Evolutionary conservation across 1,140 invertebrate genomes (phyloP).

Genomic region (Phortica variegata): DNA sequence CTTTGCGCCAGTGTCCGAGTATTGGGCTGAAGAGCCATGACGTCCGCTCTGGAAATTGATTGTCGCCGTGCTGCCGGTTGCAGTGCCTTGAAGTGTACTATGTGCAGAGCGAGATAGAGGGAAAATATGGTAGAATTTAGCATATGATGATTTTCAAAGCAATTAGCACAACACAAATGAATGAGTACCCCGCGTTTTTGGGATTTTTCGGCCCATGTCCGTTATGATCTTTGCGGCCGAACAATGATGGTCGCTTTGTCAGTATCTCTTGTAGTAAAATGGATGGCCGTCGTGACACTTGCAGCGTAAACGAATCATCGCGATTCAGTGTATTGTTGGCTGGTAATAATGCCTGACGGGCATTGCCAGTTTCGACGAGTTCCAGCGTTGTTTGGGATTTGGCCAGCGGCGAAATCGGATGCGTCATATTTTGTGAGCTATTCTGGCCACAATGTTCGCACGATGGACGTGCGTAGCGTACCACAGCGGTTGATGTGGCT

Average conservation of each 20-base stretch:
- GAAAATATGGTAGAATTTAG: neutral
- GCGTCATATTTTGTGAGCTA: conserved; percentile 45
- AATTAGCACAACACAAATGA: neutral
- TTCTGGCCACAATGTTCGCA: conserved; percentile 51
- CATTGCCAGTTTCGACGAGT: conserved; percentile 33
- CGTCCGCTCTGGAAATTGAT: conserved; percentile 44
- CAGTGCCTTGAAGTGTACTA: conserved; percentile 41
- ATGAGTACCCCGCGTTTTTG: conserved; percentile 41
- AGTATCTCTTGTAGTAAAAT: conserved; percentile 50
- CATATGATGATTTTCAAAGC: too few species aligned
- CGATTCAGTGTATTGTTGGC: conserved; percentile 21
- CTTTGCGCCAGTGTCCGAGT: conserved; percentile 38
- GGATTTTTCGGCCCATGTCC: conserved; percentile 41
- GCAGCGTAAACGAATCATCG: conserved; percentile 39
- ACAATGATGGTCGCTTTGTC: conserved; percentile 52
- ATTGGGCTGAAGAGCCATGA: conserved; percentile 33
- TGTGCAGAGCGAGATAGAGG: neutral
- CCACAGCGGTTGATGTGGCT: conserved; percentile 27
- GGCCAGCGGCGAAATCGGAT: conserved; percentile 47
- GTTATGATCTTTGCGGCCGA: conserved; percentile 48
- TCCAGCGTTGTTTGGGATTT: conserved; percentile 50
- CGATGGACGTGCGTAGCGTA: conserved; percentile 41
- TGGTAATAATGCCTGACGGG: conserved; percentile 39
- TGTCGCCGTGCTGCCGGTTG: conserved; percentile 43
- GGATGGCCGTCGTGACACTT: conserved; percentile 48